Conservation (phyloP, 92 coral and sea anemone species). For the Virgularia gustaviana region DNA sequence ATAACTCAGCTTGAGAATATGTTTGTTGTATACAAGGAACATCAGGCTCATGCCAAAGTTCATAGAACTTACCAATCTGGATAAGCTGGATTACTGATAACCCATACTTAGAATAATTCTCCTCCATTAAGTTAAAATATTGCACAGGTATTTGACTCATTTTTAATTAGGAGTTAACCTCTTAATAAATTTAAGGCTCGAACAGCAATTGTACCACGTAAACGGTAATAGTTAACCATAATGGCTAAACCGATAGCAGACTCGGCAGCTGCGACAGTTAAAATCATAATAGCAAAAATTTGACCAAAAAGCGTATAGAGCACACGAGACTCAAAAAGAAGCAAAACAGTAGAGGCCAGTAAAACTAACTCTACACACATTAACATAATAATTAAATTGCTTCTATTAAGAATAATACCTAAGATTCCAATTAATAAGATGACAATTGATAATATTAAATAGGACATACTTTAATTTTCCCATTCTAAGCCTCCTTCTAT, state of each 20-base stretch:
- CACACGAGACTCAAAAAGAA: conserved; percentile 48
- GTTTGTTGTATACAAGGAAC: conserved; percentile 39
- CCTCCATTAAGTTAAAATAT: conserved; percentile 39
- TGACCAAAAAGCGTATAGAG: conserved; percentile 49
- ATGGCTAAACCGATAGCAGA: conserved; percentile 52
- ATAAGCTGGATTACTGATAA: conserved; percentile 50
- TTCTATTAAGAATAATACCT: conserved; percentile 47
- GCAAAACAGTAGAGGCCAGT: conserved; percentile 43
- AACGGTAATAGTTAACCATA: conserved; percentile 49
- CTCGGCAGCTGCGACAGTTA: conserved; percentile 53
- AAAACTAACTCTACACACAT: conserved; percentile 40
- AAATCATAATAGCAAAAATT: conserved; percentile 45
- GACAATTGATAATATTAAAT: conserved; percentile 45
- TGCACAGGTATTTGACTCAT: conserved; percentile 44
- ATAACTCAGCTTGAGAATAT: conserved; percentile 50
- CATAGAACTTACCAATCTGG: conserved; percentile 53
- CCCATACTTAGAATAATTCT: conserved; percentile 48
- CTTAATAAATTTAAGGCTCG: conserved; percentile 53
- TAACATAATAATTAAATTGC: conserved; percentile 28
- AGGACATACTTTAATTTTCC: conserved; percentile 38
- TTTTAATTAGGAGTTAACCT: conserved; percentile 47
- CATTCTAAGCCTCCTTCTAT: conserved; percentile 48
- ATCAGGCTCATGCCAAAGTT: conserved; percentile 50
- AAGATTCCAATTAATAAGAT: conserved; percentile 44
- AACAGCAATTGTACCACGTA: conserved; percentile 53